Base-by-base conservation (phyloP, 2,113 vertebrate species). In the Lepidothrix coronata region DNA sequence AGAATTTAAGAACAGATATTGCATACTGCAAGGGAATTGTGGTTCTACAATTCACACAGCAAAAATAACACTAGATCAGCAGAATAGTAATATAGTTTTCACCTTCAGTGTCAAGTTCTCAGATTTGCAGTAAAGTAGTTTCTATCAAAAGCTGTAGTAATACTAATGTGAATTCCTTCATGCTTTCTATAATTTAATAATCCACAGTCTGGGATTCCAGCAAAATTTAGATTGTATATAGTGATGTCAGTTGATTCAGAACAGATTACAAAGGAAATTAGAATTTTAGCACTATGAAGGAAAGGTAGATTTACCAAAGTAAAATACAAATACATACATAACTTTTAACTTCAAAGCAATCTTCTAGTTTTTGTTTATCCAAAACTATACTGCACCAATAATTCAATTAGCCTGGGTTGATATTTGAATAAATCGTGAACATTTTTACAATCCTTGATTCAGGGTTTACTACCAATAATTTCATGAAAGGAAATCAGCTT, bases 181-280 rank as follows among this genome's bases (percentile, higher is more conserved):
- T 76, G 14, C 2, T 80, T 86, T 92, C n/a, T 89, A 7, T 54
- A 57, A 91, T 70, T 83, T 57, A 65, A 20, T 33, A 49, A 76
- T 66, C 24, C 9, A 58, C 1, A 0, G 12, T 57, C 37, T 44
- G 80, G 11, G 5, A 7, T 27, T 76, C 1, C 6, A 57, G 25
- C 4, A 88, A 86, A 76, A 61, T 48, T 77, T 65, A 15, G 25
- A 30, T 22, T 77, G 10, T 5, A 22, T 88, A 27, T 2, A 30
- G 3, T 33, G 15, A 4, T 30, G 7, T 59, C 39, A 19, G 12
- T 55, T 79, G 39, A 82, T 79, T 85, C 30, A 72, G 33, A 65
- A 79, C 1, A 41, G 5, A 75, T 65, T 76, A 82, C 15, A 83
- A 72, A 82, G 1, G 5, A 78, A 68, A 70, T 65, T 23, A 63